Evolutionary conservation across 2,888 invertebrate genomes (phyloP), one percentile per base, ranked within the genome.

Genomic region (Tryphoninae sp.): DNA sequence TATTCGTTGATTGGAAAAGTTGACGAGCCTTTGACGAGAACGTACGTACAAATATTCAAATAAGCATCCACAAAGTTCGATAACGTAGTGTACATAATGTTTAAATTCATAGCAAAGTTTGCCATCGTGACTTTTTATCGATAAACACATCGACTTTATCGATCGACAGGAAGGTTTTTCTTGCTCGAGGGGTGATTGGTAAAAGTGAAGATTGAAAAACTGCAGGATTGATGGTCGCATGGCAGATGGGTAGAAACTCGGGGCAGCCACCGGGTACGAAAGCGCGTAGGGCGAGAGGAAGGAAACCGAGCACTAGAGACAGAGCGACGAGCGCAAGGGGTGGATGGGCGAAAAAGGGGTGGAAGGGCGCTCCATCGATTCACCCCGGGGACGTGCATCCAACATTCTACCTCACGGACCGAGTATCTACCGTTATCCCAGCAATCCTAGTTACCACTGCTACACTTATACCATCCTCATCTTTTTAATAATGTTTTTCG

Each of bases 291-390:
- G 74, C 64, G 78, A 73, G 72, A 82, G 76, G 78, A 75, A 71
- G 83, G 74, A 80, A 42, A 59, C 8, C n/a, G 71, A 59, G 58
- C 19, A 55, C 40, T 8, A n/a, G 9, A 51, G 61, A 33, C 33
- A 76, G 59, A 58, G 42, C 80, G 75, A 65, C 64, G 84, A 79
- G 84, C 77, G 84, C 79, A 82, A 68, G 81, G 84, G 85, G 83
- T 82, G 62, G 71, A 84, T 78, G 82, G 55, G 68, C 81, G 82
- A 83, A 83, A 84, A 67, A 82, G 81, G 81, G 72, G 82, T 78
- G 83, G 83, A 85, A 85, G 86, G 87, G 86, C 83, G 89, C 89
- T 90, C 87, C 89, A 89, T 89, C 90, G 90, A 90, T 89, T 90
- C 89, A 74, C 88, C 90, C 89, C 88, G 89, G 90, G 88, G 89